Evolutionary conservation across 2,113 vertebrate genomes (phyloP), one percentile per base, ranked within the genome.

Genomic region (Nothocercus julius): DNA sequence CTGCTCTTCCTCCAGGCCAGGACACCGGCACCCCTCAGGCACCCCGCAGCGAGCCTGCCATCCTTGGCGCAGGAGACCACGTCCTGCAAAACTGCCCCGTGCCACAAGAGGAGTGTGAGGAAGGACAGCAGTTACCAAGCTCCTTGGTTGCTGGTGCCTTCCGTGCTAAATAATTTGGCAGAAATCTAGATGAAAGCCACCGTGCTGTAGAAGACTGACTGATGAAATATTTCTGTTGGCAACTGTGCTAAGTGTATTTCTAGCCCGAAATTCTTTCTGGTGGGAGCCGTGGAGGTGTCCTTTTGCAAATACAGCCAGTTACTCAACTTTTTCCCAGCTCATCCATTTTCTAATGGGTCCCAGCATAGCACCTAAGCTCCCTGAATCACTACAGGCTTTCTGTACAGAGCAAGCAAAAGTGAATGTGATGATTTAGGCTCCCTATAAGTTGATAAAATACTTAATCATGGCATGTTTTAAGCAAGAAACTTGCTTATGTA

Each of bases 211-310:
- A 91, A 88, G 83, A 85, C 54, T 89, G 87, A 86, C 51, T 91
- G 93, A 51, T 88, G 18, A 90, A 94, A 92, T 94, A 95, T 81
- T 92, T 95, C 79, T 91, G 32, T 78, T 95, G 93, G 85, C 82
- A 94, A 72, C 38, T 69, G 68, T 94, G 80, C 85, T 85, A 62
- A 69, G 61, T 59, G 11, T 91, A 85, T 93, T 96, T 95, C 87
- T 66, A 92, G 85, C 38, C 75, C 83, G 68, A 87, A 87, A 68
- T 83, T 95, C 69, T 88, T 94, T 36, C 86, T 76, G 47, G 80
- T 88, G 95, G 87, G 80, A 86, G 93, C 77, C 86, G 93, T 79
- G 20, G 92, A 94, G 80, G 90, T 90, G 93, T 86, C 82, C 74
- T 58, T 42, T 93, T 92, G 77, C 90, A 91, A 90, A 81, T 94